phyloP scores from a whole-genome alignment of 2,888 invertebrate genomes.

The Furcula furcula region DNA sequence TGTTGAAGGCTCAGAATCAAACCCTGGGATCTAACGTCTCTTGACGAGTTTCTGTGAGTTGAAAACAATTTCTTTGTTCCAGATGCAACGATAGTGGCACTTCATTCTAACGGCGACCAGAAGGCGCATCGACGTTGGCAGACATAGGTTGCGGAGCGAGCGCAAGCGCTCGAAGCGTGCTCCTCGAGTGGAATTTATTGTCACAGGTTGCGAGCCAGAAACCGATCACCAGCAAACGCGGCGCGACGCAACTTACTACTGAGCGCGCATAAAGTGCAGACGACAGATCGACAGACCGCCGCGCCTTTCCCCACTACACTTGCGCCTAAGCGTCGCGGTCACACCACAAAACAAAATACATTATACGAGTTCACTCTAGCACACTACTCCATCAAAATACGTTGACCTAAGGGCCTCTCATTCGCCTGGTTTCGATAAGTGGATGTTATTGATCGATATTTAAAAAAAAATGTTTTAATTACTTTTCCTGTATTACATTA shows the following conservation, averaged over 20 bases:
- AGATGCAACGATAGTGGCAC: conserved; percentile 94
- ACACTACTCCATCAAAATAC: background rate
- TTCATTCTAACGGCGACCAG: conserved; percentile 81
- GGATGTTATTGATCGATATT: background rate
- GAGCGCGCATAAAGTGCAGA: conserved; percentile 46
- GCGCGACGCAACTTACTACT: conserved; percentile 51
- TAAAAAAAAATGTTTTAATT: background rate
- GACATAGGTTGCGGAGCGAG: conserved; percentile 74
- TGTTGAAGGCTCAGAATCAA: conserved; percentile 51
- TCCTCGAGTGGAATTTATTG: conserved; percentile 74
- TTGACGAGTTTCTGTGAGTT: conserved; percentile 96
- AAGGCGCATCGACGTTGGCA: conserved; percentile 68
- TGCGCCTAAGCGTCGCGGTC: conserved; percentile 16
- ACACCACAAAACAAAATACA: conserved; percentile 22
- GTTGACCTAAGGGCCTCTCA: background rate
- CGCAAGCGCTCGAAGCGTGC: conserved; percentile 68
- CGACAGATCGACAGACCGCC: conserved; percentile 29
- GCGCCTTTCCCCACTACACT: conserved; percentile 34
- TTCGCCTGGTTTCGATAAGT: background rate
- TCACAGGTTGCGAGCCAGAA: conserved; percentile 55
- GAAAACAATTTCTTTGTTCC: conserved; percentile 96
- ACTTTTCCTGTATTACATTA: conserved; percentile 1
- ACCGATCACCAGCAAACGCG: conserved; percentile 62
- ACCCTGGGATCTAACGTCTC: conserved; percentile 87
- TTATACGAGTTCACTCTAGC: conserved; percentile 19